These are phyloP conservation scores for Hydrozoanthus gracilis DNA, from an alignment of 92 coral and sea anemone species.

Conservation along the genomic window DNA sequence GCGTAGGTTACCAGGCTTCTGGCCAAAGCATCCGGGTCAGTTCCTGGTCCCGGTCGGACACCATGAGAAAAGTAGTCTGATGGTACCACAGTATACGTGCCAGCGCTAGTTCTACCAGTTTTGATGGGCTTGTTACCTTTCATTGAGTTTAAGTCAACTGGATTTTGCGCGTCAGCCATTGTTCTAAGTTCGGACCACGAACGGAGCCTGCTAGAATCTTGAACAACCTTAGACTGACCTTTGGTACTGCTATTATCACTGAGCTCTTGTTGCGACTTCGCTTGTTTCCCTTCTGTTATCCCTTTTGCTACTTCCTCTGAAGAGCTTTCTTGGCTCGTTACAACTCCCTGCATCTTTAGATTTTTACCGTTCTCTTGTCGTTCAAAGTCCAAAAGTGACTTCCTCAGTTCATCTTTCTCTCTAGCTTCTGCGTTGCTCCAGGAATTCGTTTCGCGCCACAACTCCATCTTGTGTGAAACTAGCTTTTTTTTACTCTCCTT, in stretches of 20 bases:
- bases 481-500: not conserved
- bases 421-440: constrained; percentile 31
- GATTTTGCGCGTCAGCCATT: not conserved
- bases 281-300: not conserved
- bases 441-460: not conserved
- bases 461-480: not conserved
- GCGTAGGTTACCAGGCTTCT: not conserved
- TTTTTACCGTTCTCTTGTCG: not conserved
- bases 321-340: no score
- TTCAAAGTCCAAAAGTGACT: not conserved
- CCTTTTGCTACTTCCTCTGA: not conserved
- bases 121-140: not conserved
- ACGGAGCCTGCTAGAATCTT: not conserved
- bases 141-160: not conserved
- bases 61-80: constrained; percentile 22
- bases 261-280: not conserved
- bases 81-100: constrained; percentile 23
- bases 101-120: constrained; percentile 36
- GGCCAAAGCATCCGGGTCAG: constrained; percentile 37
- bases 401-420: not conserved
- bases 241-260: not conserved
- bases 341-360: not conserved
- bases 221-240: not conserved
- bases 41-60: constrained; percentile 37
- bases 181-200: constrained; percentile 15